A percentile compares a stretch with the other conserved stretches of the same genome.
These are phyloP conservation scores for Phylloscopus trochilus DNA, from an alignment of 2,113 vertebrate genomes.

Conservation along the genomic window DNA sequence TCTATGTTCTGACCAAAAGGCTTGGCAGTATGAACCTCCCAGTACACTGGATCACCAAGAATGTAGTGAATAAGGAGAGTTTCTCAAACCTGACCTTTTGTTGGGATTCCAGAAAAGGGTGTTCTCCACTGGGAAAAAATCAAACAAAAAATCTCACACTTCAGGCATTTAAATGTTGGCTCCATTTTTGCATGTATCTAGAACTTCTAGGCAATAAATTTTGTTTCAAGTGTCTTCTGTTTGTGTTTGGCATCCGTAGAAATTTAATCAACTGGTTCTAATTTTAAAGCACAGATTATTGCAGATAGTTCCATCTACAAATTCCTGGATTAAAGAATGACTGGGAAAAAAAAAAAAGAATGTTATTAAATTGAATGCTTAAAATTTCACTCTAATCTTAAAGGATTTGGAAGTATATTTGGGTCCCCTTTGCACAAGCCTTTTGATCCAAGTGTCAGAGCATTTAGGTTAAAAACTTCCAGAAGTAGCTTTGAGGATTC, in stretches of 20 bases:
- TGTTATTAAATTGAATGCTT: neutral
- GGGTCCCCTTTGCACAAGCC: neutral
- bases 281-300: neutral
- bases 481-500: neutral
- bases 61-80: neutral
- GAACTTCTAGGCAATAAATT: neutral
- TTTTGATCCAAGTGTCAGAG: neutral
- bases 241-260: neutral
- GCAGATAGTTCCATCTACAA: neutral
- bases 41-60: neutral
- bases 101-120: neutral
- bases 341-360: fast-evolving
- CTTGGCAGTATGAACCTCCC: neutral
- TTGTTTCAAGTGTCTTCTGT: neutral
- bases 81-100: neutral
- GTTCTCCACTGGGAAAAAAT: neutral
- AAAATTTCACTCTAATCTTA: neutral
- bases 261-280: neutral
- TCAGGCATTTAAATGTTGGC: neutral
- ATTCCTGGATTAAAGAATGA: neutral
- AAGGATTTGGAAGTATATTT: neutral
- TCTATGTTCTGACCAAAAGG: neutral
- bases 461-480: neutral
- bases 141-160: neutral
- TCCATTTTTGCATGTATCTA: neutral